Conservation (phyloP, 2,113 vertebrate species). For the Osmerus mordax region DNA sequence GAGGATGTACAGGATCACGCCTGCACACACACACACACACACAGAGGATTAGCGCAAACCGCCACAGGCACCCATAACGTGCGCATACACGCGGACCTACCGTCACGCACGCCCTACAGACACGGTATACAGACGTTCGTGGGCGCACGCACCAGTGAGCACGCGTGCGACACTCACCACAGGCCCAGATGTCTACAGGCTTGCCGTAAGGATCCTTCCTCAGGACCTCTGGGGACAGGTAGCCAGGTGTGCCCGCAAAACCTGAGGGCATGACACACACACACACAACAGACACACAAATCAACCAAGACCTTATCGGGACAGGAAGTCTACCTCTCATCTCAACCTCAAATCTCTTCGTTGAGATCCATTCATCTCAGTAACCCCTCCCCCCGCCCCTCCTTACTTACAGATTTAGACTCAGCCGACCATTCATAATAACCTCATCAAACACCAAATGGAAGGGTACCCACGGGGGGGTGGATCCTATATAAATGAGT, state of each 20-base stretch:
- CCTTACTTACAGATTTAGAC: too few relatives aligned
- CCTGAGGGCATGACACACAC: conserved; percentile 66
- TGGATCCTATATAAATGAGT: not conserved
- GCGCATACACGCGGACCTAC: not conserved
- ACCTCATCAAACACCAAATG: too few relatives aligned
- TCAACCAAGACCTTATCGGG: too few relatives aligned
- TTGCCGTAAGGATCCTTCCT: conserved; percentile 99
- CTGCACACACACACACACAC: conserved; percentile 61
- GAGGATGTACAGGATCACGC: conserved; percentile 97
- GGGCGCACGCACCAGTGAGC: not conserved
- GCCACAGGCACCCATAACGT: not conserved
- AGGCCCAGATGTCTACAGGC: conserved; percentile 99
- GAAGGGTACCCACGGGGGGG: too few relatives aligned
- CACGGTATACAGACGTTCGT: not conserved
- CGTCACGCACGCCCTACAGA: conserved; percentile 7
- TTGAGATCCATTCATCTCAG: too few relatives aligned
- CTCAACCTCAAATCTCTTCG: too few relatives aligned
- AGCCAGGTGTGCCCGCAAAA: conserved; percentile 97
- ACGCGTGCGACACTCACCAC: conserved; percentile 80
- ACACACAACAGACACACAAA: not conserved
- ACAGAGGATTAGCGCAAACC: not conserved
- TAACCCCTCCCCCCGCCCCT: too few relatives aligned
- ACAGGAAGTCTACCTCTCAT: too few relatives aligned
- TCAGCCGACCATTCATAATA: too few relatives aligned
- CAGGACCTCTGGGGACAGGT: conserved; percentile 96